These are phyloP conservation scores for Euzophera pinguis DNA, from an alignment of 2,888 invertebrate species.

Conservation along the genomic window DNA sequence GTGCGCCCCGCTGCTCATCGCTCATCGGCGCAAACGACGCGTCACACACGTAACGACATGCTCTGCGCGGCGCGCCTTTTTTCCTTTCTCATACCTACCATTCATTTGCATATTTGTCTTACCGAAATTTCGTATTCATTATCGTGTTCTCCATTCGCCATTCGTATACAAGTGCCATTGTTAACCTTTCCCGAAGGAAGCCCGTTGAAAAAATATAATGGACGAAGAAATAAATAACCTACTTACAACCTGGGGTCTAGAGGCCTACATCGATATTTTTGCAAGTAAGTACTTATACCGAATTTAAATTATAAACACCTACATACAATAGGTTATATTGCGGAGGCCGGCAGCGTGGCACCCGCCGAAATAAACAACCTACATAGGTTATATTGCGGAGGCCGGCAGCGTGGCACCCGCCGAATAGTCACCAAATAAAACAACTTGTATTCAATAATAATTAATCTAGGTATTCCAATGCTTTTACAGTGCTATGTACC, in stretches of 20 bases:
- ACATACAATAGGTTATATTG: background rate
- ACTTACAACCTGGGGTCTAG: background rate
- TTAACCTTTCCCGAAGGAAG: background rate
- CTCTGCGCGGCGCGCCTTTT: background rate
- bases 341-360: background rate
- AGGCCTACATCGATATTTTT: background rate
- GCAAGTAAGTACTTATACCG: background rate
- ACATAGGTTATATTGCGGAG: no score
- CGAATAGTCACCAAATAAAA: background rate
- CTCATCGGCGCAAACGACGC: background rate
- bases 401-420: background rate
- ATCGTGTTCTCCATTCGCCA: background rate
- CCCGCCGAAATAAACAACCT: no score
- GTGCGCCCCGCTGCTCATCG: background rate
- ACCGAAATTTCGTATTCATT: background rate
- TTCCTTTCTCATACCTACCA: background rate
- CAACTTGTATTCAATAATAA: no score
- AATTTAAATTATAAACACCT: background rate
- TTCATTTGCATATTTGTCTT: background rate
- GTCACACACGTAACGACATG: background rate
- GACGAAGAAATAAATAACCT: background rate
- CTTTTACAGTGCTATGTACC: no score
- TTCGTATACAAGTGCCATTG: background rate
- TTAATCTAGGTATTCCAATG: no score
- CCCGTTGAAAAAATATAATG: background rate